phyloP scores from a whole-genome alignment of 2,888 invertebrate genomes.

The Ethmia dodecea region DNA sequence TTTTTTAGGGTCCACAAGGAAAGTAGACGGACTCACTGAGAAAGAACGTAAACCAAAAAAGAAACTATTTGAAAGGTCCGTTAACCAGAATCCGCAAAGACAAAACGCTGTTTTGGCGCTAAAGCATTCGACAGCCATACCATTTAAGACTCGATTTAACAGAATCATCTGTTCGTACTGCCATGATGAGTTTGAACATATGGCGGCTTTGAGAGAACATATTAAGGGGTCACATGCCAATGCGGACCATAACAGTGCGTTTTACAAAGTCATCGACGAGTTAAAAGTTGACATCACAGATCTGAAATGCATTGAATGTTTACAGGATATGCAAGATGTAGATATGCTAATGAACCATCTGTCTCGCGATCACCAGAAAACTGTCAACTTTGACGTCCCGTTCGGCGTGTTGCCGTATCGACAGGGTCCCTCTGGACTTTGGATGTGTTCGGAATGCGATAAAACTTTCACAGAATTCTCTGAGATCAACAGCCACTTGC shows the following conservation, averaged over 20 bases:
- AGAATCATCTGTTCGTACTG: conserved; percentile 67
- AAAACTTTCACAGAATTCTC: conserved; percentile 60
- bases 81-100: conserved; percentile 67
- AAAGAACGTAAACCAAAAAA: conserved; percentile 65
- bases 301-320: conserved; percentile 56
- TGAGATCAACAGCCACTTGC: conserved; percentile 59
- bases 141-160: conserved; percentile 69
- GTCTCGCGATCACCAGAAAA: conserved; percentile 47
- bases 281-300: conserved; percentile 64
- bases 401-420: conserved; percentile 65
- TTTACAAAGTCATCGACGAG: conserved; percentile 64
- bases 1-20: conserved; percentile 67
- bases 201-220: conserved; percentile 57
- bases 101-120: conserved; percentile 65
- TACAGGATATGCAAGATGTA: conserved; percentile 41
- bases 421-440: conserved; percentile 49
- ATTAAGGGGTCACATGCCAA: conserved; percentile 49
- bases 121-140: conserved; percentile 61
- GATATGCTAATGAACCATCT: conserved; percentile 60
- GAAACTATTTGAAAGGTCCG: conserved; percentile 68
- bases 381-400: conserved; percentile 58
- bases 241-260: conserved; percentile 63
- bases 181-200: conserved; percentile 62
- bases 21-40: conserved; percentile 52
- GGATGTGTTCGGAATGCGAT: conserved; percentile 65